Evolutionary conservation across 2,113 vertebrate genomes (phyloP).

Genomic region (Macquaria ambigua): DNA sequence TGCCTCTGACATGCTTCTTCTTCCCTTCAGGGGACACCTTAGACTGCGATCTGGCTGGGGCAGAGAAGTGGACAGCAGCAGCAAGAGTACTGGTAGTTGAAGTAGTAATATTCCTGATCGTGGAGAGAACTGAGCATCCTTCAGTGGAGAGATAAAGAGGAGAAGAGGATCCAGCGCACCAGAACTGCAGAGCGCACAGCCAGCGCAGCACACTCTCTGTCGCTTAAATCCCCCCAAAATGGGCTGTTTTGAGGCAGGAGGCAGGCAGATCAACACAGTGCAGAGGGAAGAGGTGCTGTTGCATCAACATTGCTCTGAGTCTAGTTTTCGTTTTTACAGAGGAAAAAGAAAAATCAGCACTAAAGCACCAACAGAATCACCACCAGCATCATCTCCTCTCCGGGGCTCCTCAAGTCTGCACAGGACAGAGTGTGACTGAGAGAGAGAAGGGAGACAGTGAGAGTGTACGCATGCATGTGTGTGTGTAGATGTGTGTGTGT

Average conservation of each 20-base stretch:
- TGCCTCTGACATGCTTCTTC: conserved; percentile 66
- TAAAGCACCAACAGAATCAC: conserved; percentile 45
- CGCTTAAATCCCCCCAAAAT: conserved; percentile 67
- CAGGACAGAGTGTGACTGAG: conserved; percentile 58
- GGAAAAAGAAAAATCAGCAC: conserved; percentile 43
- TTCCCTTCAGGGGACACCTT: conserved; percentile 55
- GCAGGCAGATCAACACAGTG: conserved; percentile 44
- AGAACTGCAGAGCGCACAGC: conserved; percentile 56
- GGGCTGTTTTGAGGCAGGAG: conserved; percentile 51
- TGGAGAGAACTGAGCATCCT: conserved; percentile 68
- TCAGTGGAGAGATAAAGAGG: conserved; percentile 39
- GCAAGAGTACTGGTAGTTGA: conserved; percentile 28
- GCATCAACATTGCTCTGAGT: conserved; percentile 72
- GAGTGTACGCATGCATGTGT: conserved; percentile 33
- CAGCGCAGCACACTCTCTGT: conserved; percentile 44
- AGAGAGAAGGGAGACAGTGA: conserved; percentile 17
- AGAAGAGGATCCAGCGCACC: conserved; percentile 57
- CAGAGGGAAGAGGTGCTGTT: conserved; percentile 60
- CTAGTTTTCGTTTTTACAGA: conserved; percentile 37
- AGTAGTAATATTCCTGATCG: conserved; percentile 63
- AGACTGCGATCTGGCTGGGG: conserved; percentile 49
- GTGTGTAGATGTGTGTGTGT: background rate
- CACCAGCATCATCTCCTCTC: conserved; percentile 57
- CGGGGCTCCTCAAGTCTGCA: conserved; percentile 65
- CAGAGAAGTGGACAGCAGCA: conserved; percentile 33